Percentiles rank a stretch among this genome's conserved stretches.
These are phyloP conservation scores for Eidolon dupreanum DNA, from an alignment of 2,797 vertebrate species.

Conservation along the genomic window DNA sequence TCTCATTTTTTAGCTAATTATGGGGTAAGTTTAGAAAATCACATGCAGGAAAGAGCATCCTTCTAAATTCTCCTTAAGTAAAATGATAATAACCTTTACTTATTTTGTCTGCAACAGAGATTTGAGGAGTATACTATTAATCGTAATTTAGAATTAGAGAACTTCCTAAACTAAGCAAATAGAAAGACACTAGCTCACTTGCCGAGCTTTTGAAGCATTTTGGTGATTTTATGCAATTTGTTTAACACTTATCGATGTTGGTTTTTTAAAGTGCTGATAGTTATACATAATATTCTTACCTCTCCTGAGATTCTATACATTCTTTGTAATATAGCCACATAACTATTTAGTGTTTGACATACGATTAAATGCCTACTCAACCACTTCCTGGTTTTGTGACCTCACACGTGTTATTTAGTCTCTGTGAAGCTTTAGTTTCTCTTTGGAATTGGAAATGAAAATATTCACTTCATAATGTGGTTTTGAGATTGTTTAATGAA, in stretches of 20 bases:
- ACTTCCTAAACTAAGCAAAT: neutral
- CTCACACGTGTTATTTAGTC: neutral
- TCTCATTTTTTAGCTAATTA: constrained; percentile 68
- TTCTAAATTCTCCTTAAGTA: constrained; percentile 39
- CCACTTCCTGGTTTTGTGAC: neutral
- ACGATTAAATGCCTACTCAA: neutral
- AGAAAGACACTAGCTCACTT: neutral
- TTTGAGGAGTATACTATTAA: neutral
- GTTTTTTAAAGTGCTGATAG: neutral
- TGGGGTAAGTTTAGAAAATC: constrained; percentile 63
- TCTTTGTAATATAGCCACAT: neutral
- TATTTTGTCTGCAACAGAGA: constrained; percentile 46
- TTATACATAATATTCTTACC: neutral
- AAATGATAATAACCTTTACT: constrained; percentile 43
- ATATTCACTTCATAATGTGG: neutral
- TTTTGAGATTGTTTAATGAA: constrained; percentile 32
- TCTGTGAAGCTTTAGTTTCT: neutral
- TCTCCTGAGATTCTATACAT: neutral
- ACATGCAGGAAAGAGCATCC: constrained; percentile 46
- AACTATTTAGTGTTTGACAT: neutral
- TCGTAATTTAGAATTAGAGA: neutral
- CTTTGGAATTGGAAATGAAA: neutral
- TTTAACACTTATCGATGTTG: neutral
- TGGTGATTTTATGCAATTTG: neutral
- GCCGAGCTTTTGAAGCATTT: neutral